phyloP scores from a whole-genome alignment of 2,888 invertebrate species.

The Gandaritis pyraliata region DNA sequence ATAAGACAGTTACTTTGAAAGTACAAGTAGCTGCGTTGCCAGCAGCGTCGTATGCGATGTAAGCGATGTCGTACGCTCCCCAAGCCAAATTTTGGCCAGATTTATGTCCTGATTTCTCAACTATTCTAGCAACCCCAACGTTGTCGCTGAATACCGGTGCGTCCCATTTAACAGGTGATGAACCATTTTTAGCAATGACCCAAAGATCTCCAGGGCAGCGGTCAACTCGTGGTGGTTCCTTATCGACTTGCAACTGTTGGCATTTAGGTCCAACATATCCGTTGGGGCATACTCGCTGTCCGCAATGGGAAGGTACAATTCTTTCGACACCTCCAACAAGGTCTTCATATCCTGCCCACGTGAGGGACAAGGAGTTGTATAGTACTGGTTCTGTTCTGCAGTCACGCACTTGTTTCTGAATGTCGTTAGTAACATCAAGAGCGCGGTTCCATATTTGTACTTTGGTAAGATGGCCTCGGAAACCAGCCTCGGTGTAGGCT shows the following conservation, averaged over 20 bases:
- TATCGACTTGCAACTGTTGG: slow-evolving; percentile 92
- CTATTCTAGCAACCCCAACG: slow-evolving; percentile 90
- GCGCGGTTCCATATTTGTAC: slow-evolving; percentile 97
- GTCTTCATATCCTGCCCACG: slow-evolving; percentile 97
- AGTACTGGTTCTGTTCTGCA: slow-evolving; percentile 96
- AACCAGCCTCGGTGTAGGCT: slow-evolving; percentile 94
- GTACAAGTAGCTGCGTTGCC: slow-evolving; percentile 96
- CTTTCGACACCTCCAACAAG: slow-evolving; percentile 95
- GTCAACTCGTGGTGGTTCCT: slow-evolving; percentile 93
- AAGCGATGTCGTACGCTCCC: slow-evolving; percentile 96
- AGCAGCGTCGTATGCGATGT: slow-evolving; percentile 96
- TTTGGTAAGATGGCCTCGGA: slow-evolving; percentile 97
- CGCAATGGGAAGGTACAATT: slow-evolving; percentile 95
- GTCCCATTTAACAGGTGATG: slow-evolving; percentile 95
- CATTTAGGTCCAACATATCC: slow-evolving; percentile 95
- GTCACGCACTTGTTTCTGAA: slow-evolving; percentile 96
- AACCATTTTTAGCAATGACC: slow-evolving; percentile 96
- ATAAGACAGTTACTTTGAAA: slow-evolving; percentile 94
- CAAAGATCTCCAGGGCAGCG: slow-evolving; percentile 97
- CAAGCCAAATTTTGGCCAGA: slow-evolving; percentile 95
- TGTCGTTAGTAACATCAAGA: slow-evolving; percentile 95
- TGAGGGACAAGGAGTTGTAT: slow-evolving; percentile 92
- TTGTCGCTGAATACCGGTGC: slow-evolving; percentile 96
- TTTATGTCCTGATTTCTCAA: slow-evolving; percentile 93
- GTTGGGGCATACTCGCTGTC: slow-evolving; percentile 93